Evolutionary conservation across 2,113 vertebrate genomes (phyloP).

Genomic region (Tyrannus savana): DNA sequence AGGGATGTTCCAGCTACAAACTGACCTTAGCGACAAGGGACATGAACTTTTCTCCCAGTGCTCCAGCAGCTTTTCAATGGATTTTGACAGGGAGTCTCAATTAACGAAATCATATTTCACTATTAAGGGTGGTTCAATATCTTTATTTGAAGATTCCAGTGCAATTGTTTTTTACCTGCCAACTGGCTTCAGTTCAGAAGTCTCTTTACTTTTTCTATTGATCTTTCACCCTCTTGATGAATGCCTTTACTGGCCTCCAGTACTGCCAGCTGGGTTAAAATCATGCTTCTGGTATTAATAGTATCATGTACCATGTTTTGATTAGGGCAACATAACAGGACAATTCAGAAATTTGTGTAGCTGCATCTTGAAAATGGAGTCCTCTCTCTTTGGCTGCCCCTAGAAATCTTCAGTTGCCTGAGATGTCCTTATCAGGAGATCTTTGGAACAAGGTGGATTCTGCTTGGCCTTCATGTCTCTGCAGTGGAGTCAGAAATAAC

Average conservation of each 20-base stretch:
- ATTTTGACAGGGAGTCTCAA: constrained; percentile 3
- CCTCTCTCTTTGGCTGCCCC: not conserved
- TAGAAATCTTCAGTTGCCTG: not conserved
- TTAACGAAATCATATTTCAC: constrained; percentile 19
- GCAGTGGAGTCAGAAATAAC: not conserved
- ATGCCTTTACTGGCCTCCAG: rapidly evolving
- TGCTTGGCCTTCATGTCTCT: not conserved
- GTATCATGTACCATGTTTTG: not conserved
- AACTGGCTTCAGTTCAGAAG: not conserved
- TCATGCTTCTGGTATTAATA: not conserved
- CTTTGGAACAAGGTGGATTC: not conserved
- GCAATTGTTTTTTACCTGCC: not conserved
- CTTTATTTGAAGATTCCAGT: not conserved
- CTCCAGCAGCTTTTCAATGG: not conserved
- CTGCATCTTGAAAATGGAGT: not conserved
- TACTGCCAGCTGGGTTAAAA: not conserved
- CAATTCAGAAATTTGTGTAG: not conserved
- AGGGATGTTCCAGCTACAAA: not conserved
- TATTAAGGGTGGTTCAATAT: not conserved
- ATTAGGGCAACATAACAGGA: not conserved
- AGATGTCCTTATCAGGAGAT: not conserved
- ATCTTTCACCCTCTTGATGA: not conserved
- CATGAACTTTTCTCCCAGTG: not conserved
- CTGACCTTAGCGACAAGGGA: not conserved
- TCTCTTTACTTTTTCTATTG: not conserved